A percentile compares a stretch with the other conserved stretches of the same genome.
These are phyloP conservation scores for Steinernema carpocapsae DNA, from an alignment of 2,888 invertebrate genomes.

Conservation along the genomic window DNA sequence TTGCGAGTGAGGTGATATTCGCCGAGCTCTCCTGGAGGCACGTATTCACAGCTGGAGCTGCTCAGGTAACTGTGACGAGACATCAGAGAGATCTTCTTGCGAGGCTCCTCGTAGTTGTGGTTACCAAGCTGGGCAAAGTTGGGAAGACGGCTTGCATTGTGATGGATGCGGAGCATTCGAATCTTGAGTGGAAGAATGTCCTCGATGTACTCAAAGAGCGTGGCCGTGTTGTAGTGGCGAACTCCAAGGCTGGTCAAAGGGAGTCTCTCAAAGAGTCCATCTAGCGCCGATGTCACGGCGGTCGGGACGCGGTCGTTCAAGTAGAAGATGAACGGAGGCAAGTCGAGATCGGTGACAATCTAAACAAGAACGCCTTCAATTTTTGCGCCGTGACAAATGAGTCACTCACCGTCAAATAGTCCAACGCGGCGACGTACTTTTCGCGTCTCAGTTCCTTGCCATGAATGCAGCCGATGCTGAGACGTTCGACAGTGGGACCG, in stretches of 20 bases:
- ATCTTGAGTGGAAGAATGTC: slow-evolving; percentile 46
- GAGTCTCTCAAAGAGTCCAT: slow-evolving; percentile 40
- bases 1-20: not conserved
- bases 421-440: slow-evolving; percentile 42
- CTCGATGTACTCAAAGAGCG: slow-evolving; percentile 50
- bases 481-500: slow-evolving; percentile 38
- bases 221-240: slow-evolving; percentile 52
- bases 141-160: slow-evolving; percentile 46
- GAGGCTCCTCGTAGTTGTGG: slow-evolving; percentile 24
- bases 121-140: slow-evolving; percentile 48
- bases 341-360: slow-evolving; percentile 46
- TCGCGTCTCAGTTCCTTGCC: slow-evolving; percentile 46
- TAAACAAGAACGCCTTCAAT: slow-evolving; percentile 10
- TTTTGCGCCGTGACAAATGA: not conserved
- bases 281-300: slow-evolving; percentile 38
- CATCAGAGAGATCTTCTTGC: slow-evolving; percentile 27
- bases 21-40: not conserved
- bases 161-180: slow-evolving; percentile 46
- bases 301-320: slow-evolving; percentile 47
- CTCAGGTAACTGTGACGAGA: slow-evolving; percentile 30
- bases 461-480: slow-evolving; percentile 51
- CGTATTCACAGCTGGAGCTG: slow-evolving; percentile 25
- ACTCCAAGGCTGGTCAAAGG: slow-evolving; percentile 46
- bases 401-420: slow-evolving; percentile 38
- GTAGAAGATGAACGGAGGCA: slow-evolving; percentile 51